Base-by-base conservation (phyloP, 2,797 vertebrate genomes). In the Tiaroga cobitis region DNA sequence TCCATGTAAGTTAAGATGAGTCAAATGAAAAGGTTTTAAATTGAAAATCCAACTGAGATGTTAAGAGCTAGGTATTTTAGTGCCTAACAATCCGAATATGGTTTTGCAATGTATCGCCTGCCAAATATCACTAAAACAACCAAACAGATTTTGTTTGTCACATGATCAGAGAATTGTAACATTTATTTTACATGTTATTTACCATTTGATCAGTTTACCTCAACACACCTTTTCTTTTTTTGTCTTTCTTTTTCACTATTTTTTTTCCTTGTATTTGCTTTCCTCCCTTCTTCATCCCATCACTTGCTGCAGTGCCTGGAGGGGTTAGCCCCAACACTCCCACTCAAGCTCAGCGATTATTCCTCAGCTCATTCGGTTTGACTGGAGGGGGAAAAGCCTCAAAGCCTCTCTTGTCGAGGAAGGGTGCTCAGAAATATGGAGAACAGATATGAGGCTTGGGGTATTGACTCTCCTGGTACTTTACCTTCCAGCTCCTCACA, bases 341-440 rank as follows among this genome's bases (percentile, higher is more conserved):
- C 2, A 56, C 82, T 70, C 80, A 88, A 84, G 63, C 41, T 32
- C 83, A 8, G n/a, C 86, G 78, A 73, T 85, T 81, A 82, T 90
- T 89, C 87, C 88, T 88, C 56, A 78, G 84, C 87, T 76, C 43
- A 51, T 81, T 86, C 41, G 19, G 24, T 82, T 75, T 88, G 87
- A 87, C 87, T 84, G 80, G 51, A 70, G 85, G 79, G 78, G 70
- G 26, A 81, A 69, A 43, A 26, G 49, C 61, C 39, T 51, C 72
- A 87, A 85, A 91, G 61, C 80, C 75, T 56, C 69, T 89, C 85
- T 90, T 82, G 61, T 79, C 75, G 85, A 84, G 54, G 90, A 67
- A 85, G 82, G 73, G 76, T 88, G 80, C 87, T 91, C 77, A 56
- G 79, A 89, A 61, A 78, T 85, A 68, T 87, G 19, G 13, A 79